Evolutionary conservation across 2,113 vertebrate species (phyloP), one percentile per base, ranked within the genome.

Genomic region (Perca schrenkii): DNA sequence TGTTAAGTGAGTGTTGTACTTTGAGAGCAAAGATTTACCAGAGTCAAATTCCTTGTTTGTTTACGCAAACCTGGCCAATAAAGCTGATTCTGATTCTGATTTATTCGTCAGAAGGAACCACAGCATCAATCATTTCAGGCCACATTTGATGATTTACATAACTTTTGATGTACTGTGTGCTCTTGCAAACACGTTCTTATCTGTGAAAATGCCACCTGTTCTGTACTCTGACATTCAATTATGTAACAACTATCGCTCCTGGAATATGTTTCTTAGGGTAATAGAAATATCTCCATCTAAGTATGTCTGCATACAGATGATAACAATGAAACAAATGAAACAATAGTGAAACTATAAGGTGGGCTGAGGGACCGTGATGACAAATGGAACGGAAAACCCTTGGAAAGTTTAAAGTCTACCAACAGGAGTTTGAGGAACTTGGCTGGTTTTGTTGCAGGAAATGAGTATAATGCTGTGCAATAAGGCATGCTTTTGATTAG

Each of bases 171-270:
- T 17, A 22, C 67, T 0, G 2, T 53, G 43, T 62, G 46, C 14
- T 46, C 10, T 15, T 54, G 56, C 16, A 47, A 49, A 43, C 21
- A 17, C 5, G 28, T 8, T 56, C n/a, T 72, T 72, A 31, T 69
- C 76, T 70, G 58, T 63, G 67, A 79, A 65, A 65, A 49, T 34
- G 16, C 62, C 76, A 79, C 40, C 0, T 74, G 31, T 8, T 50
- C n/a, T 4, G 40, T 62, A 40, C 56, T 36, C 21, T 62, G 21
- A 69, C 4, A 28, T 50, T 50, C n/a, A 50, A 3, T 63, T 56
- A 50, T 40, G 40, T 0, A 54, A 1, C 12, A 54, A 1, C 12
- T 46, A 13, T 25, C 7, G 60, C 25, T 28, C 19, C 22, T 31
- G 22, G 12, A 5, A 60, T 21, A 52, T 46, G 28, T 64, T 46